Evolutionary conservation across 1,140 invertebrate species (phyloP), one percentile per base, ranked within the genome.

Genomic region (Drosophila tani): DNA sequence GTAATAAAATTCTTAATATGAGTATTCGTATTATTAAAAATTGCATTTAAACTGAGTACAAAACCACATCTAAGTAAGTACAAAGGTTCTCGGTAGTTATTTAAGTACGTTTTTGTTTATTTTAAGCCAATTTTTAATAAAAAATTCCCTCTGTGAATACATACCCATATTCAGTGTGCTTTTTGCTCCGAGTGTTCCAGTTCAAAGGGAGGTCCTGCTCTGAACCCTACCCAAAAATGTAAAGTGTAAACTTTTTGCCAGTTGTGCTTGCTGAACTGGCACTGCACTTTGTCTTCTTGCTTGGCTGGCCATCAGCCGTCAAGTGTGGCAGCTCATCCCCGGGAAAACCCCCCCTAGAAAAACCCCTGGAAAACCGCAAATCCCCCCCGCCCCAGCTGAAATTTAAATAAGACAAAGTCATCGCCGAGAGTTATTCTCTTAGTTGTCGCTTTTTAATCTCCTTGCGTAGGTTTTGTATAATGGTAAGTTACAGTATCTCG

Each of bases 161-260:
- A 43, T 38, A 43, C 51, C 57, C 9, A 0, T 3, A 38, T 55
- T 15, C 2, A 2, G 9, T 3, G 17, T 4, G 0, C 3, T 14
- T 9, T 21, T 40, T 17, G 8, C 15, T 40, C 38, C 24, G n/a
- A 57, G 8, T 55, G 53, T 40, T 6, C 8, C 17, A 8, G 41
- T n/a, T n/a, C n/a, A 14, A 47, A 17, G 15, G 47, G 58, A 67
- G 53, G 57, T 64, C 55, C 55, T 40, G 47, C n/a, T n/a, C 41
- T 29, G 60, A 58, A 63, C 64, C 62, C 32, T 49, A 75, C 60
- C 73, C 76, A 57, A 80, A 66, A 84, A 74, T 83, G 67, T 83
- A 82, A 71, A 79, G 63, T 83, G 84, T 86, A 88, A 81, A 75
- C 68, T 87, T 88, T 88, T 71, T 83, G 79, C 77, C 79, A 79